Conservation (phyloP, 2,113 vertebrate species). For the Eudyptes chrysolophus region DNA sequence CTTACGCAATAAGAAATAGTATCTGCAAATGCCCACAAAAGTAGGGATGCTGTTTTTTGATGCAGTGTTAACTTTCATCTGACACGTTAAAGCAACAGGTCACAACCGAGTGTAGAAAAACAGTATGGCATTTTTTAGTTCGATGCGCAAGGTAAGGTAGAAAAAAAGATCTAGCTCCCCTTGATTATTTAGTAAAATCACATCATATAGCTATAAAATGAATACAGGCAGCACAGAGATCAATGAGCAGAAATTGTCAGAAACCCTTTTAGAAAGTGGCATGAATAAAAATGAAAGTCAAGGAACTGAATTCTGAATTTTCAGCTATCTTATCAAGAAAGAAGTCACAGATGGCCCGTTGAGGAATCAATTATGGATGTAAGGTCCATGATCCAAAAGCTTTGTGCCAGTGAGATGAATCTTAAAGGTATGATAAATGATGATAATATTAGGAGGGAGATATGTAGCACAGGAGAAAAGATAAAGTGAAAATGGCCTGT, state of each 20-base stretch:
- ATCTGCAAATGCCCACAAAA: background rate
- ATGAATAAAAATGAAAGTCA: constrained; percentile 6
- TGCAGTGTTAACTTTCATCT: background rate
- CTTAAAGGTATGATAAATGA: background rate
- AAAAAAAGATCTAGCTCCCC: background rate
- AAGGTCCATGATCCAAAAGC: background rate
- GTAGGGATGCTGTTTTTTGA: background rate
- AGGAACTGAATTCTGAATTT: background rate
- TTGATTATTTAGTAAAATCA: background rate
- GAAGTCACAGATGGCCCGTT: background rate
- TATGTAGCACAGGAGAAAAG: background rate
- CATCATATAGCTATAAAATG: background rate
- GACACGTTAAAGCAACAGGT: background rate
- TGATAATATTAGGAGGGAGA: background rate
- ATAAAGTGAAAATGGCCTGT: background rate
- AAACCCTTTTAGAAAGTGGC: background rate
- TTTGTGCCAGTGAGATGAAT: constrained; percentile 14
- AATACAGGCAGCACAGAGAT: background rate
- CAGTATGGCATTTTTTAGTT: background rate
- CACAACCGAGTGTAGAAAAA: background rate
- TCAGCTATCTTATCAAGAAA: background rate
- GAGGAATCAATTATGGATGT: constrained; percentile 38
- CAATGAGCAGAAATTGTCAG: background rate
- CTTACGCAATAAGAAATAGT: background rate
- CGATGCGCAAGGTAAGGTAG: background rate